Conservation (phyloP, 2,888 invertebrate species). For the Unio pictorum region DNA sequence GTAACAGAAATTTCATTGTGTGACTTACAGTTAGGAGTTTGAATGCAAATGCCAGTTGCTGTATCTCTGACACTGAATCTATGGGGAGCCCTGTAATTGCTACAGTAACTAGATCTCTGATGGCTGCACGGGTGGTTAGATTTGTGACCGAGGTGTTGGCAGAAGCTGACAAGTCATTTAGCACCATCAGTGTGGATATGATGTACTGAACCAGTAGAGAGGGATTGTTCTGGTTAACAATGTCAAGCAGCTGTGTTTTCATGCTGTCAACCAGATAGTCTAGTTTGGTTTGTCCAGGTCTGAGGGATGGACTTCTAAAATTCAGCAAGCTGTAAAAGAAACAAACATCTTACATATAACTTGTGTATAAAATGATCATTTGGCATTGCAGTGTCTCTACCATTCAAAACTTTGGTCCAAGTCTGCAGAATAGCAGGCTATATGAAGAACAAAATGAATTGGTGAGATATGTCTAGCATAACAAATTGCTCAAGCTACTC, state of each 20-base stretch:
- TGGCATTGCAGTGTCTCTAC: too few relatives aligned
- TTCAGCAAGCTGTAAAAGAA: constrained; percentile 29
- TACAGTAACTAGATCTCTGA: constrained; percentile 45
- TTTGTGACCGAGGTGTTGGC: constrained; percentile 10
- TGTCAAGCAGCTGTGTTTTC: constrained; percentile 22
- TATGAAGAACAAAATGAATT: too few relatives aligned
- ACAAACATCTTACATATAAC: not conserved
- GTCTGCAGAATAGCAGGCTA: too few relatives aligned
- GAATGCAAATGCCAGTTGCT: constrained; percentile 48
- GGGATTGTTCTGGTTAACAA: constrained; percentile 51
- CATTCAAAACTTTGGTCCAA: too few relatives aligned
- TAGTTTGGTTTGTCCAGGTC: constrained; percentile 15
- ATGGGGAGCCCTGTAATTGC: constrained; percentile 40
- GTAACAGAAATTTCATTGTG: not conserved
- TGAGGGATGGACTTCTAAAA: constrained; percentile 17
- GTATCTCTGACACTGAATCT: constrained; percentile 34
- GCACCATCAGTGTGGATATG: constrained; percentile 41
- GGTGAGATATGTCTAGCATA: too few relatives aligned
- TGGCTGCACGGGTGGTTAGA: constrained; percentile 26
- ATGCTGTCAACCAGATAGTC: constrained; percentile 38
- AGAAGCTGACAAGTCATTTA: constrained; percentile 47
- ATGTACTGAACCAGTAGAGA: constrained; percentile 47
- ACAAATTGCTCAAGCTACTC: too few relatives aligned
- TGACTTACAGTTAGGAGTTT: constrained; percentile 47
- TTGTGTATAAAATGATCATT: too few relatives aligned